Base-by-base conservation (phyloP, 2,113 vertebrate species). In the Zosterops borbonicus region DNA sequence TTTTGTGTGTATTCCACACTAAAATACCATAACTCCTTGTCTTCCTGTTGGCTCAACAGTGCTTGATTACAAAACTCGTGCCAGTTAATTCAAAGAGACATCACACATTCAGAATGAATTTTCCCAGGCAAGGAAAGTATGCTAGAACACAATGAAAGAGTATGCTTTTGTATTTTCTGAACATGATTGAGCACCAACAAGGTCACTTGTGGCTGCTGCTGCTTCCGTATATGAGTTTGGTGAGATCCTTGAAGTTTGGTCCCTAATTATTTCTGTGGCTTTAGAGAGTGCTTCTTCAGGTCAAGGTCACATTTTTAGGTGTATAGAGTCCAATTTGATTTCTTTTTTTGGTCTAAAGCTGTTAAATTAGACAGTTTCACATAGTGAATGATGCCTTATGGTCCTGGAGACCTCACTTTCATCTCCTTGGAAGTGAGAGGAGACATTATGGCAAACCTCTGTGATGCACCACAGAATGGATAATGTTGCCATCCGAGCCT, bases 21-120 rank as follows among this genome's bases (percentile, higher is more conserved):
- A 78, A 90, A 88, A 81, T 90, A 90, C 52, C 31, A 0, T 82
- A 94, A 91, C 56, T 89, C 78, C 60, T 92, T 73, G 59, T 80
- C 63, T 82, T 95, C 41, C 92, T 93, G 83, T 97, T 94, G 83
- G 86, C 73, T 95, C 91, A 96, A 95, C 79, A 94, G 47, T 71
- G 49, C 69, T 93, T 94, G 96, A 90, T 97, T 91, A 94, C 65
- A 79, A 80, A 94, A 83, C 59, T 62, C 13, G 1, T 87, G 56
- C 71, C 87, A 92, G 58, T 91, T 89, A 71, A 71, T 92, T 91
- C 85, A 89, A 74, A 73, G 65, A 82, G 74, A 71, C 37, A 81
- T 95, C 83, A 90, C 28, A 75, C 46, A 58, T 83, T 76, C 62
- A 62, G 50, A 94, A 90, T 93, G 5, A 67, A 86, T 94, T 90